Percentiles rank a stretch among this genome's conserved stretches.
Conservation (phyloP, 2,797 vertebrate species). For the Phrynocephalus forsythii region DNA sequence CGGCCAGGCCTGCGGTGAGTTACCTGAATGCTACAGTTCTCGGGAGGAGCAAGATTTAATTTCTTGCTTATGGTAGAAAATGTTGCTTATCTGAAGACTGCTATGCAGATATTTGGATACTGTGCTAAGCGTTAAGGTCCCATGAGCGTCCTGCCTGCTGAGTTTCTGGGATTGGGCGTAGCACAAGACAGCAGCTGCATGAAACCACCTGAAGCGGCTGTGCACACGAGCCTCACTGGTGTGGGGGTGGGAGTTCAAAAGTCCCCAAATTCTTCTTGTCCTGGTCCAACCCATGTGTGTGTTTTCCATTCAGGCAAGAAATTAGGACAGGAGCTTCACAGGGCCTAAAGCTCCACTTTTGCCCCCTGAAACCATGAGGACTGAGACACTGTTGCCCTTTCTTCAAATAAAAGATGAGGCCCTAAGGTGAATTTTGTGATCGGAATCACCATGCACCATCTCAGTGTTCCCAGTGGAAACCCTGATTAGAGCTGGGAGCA, state of each 20-base stretch:
- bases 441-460: neutral
- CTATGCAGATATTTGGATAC: neutral
- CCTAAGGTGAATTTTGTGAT: neutral
- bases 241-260: neutral
- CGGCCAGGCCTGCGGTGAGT: constrained; percentile 94
- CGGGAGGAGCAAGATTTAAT: fast-evolving
- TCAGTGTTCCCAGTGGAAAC: neutral
- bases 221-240: neutral
- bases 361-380: neutral
- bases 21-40: fast-evolving
- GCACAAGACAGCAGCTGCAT: constrained; percentile 3
- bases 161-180: constrained; percentile 40
- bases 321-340: neutral
- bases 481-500: too few species aligned
- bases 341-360: neutral
- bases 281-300: neutral
- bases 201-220: neutral
- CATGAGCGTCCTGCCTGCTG: neutral
- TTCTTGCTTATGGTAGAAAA: neutral
- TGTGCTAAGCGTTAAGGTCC: neutral
- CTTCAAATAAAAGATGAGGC: neutral
- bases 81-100: neutral
- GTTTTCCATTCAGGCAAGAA: neutral
- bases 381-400: neutral
- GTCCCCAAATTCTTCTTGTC: neutral